Percentiles rank a stretch among this genome's conserved stretches.
Conservation (phyloP, 2,888 invertebrate species). For the Empis stercorea region DNA sequence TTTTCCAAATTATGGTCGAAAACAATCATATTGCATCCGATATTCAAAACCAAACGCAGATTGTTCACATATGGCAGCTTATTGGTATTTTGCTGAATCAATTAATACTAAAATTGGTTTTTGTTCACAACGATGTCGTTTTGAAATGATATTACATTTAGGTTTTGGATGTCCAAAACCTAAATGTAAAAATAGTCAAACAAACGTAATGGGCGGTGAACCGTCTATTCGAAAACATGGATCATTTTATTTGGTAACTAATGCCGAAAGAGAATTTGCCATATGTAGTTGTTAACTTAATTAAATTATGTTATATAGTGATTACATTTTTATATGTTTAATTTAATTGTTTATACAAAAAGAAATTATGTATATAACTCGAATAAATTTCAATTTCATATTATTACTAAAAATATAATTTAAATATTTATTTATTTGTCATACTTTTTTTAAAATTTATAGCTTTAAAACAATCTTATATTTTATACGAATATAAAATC, state of each 20-base stretch:
- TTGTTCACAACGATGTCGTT: slow-evolving; percentile 6
- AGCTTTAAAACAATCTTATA: too few species aligned
- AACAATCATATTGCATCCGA: too few species aligned
- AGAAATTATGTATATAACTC: too few species aligned
- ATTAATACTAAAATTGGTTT: slow-evolving; percentile 6
- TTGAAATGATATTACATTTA: not conserved
- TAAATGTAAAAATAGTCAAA: not conserved
- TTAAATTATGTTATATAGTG: too few species aligned
- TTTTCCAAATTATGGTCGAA: slow-evolving; percentile 33
- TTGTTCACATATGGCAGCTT: slow-evolving; percentile 12
- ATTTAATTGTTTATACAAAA: too few species aligned
- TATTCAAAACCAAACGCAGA: not conserved
- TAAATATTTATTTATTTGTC: too few species aligned
- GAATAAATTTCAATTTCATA: too few species aligned
- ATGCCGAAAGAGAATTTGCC: not conserved
- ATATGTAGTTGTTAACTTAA: not conserved
- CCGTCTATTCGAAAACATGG: slow-evolving; percentile 30
- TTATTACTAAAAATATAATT: too few species aligned
- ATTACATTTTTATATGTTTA: too few species aligned
- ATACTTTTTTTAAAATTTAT: too few species aligned
- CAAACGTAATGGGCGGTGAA: slow-evolving; percentile 29
- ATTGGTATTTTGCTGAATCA: slow-evolving; percentile 10
- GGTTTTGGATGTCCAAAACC: not conserved
- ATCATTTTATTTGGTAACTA: slow-evolving; percentile 24
- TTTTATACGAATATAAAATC: too few species aligned